Evolutionary conservation across 2,888 invertebrate species (phyloP).

Genomic region (Torymus auratus): DNA sequence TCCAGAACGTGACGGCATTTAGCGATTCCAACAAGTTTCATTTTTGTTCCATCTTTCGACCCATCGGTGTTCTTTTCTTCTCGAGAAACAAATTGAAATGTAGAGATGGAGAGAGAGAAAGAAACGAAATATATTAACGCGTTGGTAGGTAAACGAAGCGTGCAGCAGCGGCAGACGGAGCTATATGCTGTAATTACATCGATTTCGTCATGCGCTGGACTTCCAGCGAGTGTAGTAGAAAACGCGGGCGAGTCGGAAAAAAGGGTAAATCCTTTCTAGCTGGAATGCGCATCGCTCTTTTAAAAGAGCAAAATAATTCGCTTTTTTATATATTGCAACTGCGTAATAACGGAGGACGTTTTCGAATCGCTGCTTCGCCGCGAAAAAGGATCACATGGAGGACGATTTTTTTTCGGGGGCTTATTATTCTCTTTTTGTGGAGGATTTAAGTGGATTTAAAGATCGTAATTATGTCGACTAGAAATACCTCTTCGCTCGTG

Average conservation of each 20-base stretch:
- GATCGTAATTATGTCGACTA: too few species aligned
- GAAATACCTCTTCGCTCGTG: too few species aligned
- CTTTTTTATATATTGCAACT: slow-evolving; percentile 6
- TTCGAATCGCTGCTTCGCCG: background rate
- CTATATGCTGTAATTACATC: slow-evolving; percentile 21
- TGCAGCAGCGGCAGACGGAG: background rate
- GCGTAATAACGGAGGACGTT: too few species aligned
- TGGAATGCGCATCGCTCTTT: slow-evolving; percentile 6
- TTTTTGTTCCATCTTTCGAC: too few species aligned
- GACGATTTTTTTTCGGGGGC: background rate
- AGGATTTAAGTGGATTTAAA: background rate
- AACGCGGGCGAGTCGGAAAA: background rate
- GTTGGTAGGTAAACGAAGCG: slow-evolving; percentile 29
- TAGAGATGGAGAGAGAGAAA: background rate
- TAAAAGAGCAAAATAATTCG: slow-evolving; percentile 11
- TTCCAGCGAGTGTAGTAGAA: too few species aligned
- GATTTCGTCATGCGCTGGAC: slow-evolving; percentile 37
- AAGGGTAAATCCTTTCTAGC: background rate
- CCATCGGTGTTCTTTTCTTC: too few species aligned
- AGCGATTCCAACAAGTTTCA: too few species aligned
- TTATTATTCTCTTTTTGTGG: slow-evolving; percentile 1
- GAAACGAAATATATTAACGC: slow-evolving; percentile 13
- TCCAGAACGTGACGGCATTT: too few species aligned
- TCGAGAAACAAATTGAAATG: too few species aligned
- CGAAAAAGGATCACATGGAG: slow-evolving; percentile 22